Percentiles rank a stretch among this genome's conserved stretches.
Conservation (phyloP, 1,140 invertebrate genomes). For the Bradynema listronoti region DNA sequence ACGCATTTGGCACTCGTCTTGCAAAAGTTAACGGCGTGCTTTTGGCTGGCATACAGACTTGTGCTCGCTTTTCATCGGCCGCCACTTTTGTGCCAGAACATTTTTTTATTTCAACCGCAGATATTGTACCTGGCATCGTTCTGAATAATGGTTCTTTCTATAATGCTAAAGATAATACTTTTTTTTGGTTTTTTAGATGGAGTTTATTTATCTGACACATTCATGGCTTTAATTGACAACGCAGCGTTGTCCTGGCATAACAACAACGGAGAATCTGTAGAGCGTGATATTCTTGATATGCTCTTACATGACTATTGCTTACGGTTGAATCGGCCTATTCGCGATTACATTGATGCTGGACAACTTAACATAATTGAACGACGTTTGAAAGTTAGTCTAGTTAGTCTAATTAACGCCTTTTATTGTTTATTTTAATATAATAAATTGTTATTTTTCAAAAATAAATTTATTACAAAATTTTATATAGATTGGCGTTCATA, state of each 20-base stretch:
- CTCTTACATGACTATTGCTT: conserved; percentile 21
- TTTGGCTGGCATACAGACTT: conserved; percentile 22
- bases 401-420: neutral
- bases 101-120: conserved; percentile 12
- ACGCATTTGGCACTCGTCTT: neutral
- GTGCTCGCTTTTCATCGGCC: conserved; percentile 12
- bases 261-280: conserved; percentile 12
- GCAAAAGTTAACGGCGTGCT: conserved; percentile 19
- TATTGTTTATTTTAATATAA: neutral
- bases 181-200: conserved; percentile 18
- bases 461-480: neutral
- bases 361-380: conserved; percentile 19
- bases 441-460: neutral
- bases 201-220: neutral
- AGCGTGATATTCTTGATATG: conserved; percentile 16
- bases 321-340: conserved; percentile 13
- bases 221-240: conserved; percentile 33
- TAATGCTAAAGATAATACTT: neutral
- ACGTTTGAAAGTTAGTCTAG: conserved; percentile 11
- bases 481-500: conserved; percentile 35
- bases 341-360: conserved; percentile 5
- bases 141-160: neutral
- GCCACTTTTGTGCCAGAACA: conserved; percentile 22
- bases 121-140: conserved; percentile 22
- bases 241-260: conserved; percentile 6